phyloP scores from a whole-genome alignment of 2,797 vertebrate species.

The Dendrocincla tyrannina region DNA sequence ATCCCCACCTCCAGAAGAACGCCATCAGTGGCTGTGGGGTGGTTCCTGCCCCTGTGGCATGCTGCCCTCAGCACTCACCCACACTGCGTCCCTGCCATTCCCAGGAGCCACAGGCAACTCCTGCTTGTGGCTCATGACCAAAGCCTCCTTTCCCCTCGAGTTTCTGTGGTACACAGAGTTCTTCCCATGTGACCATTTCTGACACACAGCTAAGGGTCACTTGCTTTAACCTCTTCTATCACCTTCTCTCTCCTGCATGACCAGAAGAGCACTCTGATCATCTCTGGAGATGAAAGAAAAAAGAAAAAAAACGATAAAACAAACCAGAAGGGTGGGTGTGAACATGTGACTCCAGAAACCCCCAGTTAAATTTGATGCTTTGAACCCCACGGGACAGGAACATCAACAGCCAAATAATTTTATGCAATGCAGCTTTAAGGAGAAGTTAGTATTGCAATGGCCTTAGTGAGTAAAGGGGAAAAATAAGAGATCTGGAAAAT shows the following conservation, averaged over 20 bases:
- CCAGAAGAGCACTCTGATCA: not conserved
- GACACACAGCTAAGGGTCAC: not conserved
- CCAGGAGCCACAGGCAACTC: not conserved
- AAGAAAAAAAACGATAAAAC: not conserved
- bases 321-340: not conserved
- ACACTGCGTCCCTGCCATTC: not conserved
- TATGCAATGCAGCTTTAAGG: not conserved
- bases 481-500: not conserved
- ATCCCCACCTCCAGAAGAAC: not conserved
- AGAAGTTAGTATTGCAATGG: not conserved
- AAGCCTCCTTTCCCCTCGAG: not conserved
- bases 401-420: not conserved
- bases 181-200: not conserved
- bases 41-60: not conserved
- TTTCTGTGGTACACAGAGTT: not conserved
- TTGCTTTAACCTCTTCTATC: not conserved
- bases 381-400: not conserved
- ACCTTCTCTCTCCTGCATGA: not conserved
- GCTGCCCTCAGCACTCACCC: too few relatives aligned
- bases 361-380: not conserved
- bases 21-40: not conserved
- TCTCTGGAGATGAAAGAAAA: not conserved
- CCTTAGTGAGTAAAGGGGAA: not conserved
- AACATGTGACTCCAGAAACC: not conserved
- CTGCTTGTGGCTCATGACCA: not conserved